These are phyloP conservation scores for Alligator mississippiensis DNA, from an alignment of 2,113 vertebrate species.

Conservation along the genomic window DNA sequence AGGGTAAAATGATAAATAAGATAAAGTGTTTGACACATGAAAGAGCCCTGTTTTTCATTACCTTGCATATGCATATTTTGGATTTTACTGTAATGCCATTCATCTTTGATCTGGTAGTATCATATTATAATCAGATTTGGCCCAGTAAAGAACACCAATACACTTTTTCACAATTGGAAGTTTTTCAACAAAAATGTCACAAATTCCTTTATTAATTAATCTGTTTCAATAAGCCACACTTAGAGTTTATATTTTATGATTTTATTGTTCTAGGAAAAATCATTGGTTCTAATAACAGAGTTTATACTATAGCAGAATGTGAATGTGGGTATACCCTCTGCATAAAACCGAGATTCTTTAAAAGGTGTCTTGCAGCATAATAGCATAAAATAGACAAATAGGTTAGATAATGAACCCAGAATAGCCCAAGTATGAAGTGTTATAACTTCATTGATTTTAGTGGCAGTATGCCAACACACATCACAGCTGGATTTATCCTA, in stretches of 20 bases:
- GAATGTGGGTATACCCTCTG: neutral
- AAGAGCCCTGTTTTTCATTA: constrained; percentile 57
- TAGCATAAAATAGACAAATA: constrained; percentile 12
- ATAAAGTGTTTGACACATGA: constrained; percentile 28
- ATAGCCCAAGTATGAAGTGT: neutral
- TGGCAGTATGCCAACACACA: neutral
- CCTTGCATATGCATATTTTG: constrained; percentile 22
- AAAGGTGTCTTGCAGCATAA: constrained; percentile 13
- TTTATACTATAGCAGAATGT: constrained; percentile 41
- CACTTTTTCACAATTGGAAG: constrained; percentile 5
- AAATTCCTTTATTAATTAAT: neutral
- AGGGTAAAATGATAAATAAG: constrained; percentile 48
- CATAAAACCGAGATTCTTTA: constrained; percentile 17
- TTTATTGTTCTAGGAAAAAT: constrained; percentile 7
- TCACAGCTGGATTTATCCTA: neutral
- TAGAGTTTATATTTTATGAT: constrained; percentile 20
- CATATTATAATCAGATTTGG: constrained; percentile 30
- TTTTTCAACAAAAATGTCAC: constrained; percentile 24
- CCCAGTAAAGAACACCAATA: constrained; percentile 34
- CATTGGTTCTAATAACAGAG: constrained; percentile 1
- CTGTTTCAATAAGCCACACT: neutral
- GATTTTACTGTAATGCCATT: constrained; percentile 45
- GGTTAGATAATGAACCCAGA: neutral
- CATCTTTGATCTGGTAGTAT: constrained; percentile 54
- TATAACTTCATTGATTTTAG: neutral